These are phyloP conservation scores for Luperina nickerlii DNA, from an alignment of 2,888 invertebrate species.

Conservation along the genomic window DNA sequence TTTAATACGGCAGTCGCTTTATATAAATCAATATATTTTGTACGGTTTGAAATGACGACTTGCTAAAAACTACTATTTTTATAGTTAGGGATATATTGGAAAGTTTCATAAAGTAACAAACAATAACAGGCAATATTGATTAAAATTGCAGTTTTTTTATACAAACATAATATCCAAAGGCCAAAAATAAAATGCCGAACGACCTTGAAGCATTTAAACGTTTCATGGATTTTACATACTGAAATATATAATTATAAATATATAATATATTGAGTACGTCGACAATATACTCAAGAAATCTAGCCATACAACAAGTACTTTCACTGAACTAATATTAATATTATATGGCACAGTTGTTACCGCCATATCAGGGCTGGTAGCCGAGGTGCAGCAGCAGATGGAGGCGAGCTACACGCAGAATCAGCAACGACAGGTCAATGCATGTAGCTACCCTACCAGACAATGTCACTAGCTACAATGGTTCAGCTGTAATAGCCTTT, in stretches of 20 bases:
- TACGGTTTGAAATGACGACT: not conserved
- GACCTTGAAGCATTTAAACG: slow-evolving; percentile 13
- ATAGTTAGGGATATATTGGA: not conserved
- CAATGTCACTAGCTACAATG: slow-evolving; percentile 21
- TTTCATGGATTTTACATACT: not conserved
- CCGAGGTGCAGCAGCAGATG: slow-evolving; percentile 94
- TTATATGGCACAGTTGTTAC: slow-evolving; percentile 92
- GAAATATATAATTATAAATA: not conserved
- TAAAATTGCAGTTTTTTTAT: not conserved
- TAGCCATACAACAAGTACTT: slow-evolving; percentile 18
- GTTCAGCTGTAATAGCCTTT: not conserved
- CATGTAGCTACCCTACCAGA: slow-evolving; percentile 73
- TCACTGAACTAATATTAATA: slow-evolving; percentile 66
- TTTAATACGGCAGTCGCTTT: slow-evolving; percentile 5
- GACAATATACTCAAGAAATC: not conserved
- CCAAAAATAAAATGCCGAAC: not conserved
- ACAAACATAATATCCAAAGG: not conserved
- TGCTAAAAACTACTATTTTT: not conserved
- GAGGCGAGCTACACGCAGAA: slow-evolving; percentile 89
- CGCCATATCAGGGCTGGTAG: slow-evolving; percentile 95
- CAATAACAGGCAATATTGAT: not conserved
- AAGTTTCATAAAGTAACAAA: not conserved
- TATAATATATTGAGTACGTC: not conserved
- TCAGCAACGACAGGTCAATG: slow-evolving; percentile 89
- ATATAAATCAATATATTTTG: not conserved